A percentile compares a stretch with the other conserved stretches of the same genome.
These are phyloP conservation scores for Orestias chungarensis DNA, from an alignment of 2,797 vertebrate species.

Conservation along the genomic window DNA sequence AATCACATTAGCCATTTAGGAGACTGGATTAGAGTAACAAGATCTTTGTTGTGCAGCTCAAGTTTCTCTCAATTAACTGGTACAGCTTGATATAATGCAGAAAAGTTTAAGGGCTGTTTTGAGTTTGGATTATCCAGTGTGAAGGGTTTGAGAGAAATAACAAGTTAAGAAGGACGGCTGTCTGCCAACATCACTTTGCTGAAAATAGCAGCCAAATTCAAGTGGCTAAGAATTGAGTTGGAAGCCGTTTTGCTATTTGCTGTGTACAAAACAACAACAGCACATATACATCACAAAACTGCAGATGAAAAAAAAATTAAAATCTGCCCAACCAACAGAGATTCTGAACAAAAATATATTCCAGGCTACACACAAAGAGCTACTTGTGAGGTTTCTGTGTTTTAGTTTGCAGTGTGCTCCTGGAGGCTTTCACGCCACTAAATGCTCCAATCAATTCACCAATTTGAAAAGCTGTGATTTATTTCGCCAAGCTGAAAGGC, in stretches of 20 bases:
- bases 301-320: slow-evolving; percentile 21
- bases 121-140: slow-evolving; percentile 49
- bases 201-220: slow-evolving; percentile 42
- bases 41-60: slow-evolving; percentile 64
- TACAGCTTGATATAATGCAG: slow-evolving; percentile 53
- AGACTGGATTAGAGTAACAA: slow-evolving; percentile 74
- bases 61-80: slow-evolving; percentile 67
- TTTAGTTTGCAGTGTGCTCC: slow-evolving; percentile 19
- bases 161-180: slow-evolving; percentile 31
- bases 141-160: slow-evolving; percentile 40
- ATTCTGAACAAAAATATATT: slow-evolving; percentile 22
- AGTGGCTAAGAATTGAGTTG: slow-evolving; percentile 49
- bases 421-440: slow-evolving; percentile 7
- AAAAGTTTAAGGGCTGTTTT: slow-evolving; percentile 32
- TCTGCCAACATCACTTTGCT: slow-evolving; percentile 31
- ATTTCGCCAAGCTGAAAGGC: slow-evolving; percentile 29
- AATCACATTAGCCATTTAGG: slow-evolving; percentile 76
- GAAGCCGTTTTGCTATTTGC: slow-evolving; percentile 46
- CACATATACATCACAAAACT: slow-evolving; percentile 41
- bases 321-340: slow-evolving; percentile 20
- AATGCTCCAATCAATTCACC: slow-evolving; percentile 3
- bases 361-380: slow-evolving; percentile 19
- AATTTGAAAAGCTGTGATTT: slow-evolving; percentile 17
- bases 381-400: slow-evolving; percentile 32
- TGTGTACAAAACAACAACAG: slow-evolving; percentile 50